Conservation (phyloP, 35 echinoderm and acorn worm species). For the Heliocidaris tuberculata region DNA sequence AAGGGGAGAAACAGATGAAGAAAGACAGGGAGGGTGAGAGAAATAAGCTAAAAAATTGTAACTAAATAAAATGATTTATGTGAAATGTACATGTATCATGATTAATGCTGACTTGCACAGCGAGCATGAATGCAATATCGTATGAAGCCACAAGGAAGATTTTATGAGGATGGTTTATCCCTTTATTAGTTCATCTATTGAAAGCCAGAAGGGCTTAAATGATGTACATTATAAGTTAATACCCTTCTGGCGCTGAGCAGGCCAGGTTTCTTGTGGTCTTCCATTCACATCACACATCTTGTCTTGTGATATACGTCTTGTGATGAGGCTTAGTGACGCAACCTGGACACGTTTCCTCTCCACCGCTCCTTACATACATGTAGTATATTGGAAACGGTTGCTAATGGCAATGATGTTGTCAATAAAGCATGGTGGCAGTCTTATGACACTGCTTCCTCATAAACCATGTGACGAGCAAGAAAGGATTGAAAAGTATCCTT, state of each 20-base stretch:
- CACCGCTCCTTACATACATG: background rate
- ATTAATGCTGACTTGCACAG: no score
- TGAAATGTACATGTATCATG: no score
- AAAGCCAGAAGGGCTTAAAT: no score
- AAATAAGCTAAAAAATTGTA: no score
- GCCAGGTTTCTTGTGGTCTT: background rate
- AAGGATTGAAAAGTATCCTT: constrained; percentile 3
- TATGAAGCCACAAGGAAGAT: no score
- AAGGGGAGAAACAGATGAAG: no score
- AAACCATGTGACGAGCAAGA: background rate
- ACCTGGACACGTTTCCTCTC: background rate
- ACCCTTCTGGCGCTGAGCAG: background rate
- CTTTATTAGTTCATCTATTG: no score
- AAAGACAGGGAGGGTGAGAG: no score
- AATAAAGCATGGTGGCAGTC: background rate
- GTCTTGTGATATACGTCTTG: background rate
- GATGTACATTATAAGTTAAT: background rate
- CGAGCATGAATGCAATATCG: no score
- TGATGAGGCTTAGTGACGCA: background rate
- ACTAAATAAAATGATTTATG: no score
- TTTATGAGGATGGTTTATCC: no score
- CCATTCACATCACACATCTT: background rate
- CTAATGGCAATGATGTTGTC: background rate
- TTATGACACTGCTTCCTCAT: background rate
- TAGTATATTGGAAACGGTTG: background rate